Evolutionary conservation across 1,140 invertebrate species (phyloP).

Genomic region (Microvelia longipes): DNA sequence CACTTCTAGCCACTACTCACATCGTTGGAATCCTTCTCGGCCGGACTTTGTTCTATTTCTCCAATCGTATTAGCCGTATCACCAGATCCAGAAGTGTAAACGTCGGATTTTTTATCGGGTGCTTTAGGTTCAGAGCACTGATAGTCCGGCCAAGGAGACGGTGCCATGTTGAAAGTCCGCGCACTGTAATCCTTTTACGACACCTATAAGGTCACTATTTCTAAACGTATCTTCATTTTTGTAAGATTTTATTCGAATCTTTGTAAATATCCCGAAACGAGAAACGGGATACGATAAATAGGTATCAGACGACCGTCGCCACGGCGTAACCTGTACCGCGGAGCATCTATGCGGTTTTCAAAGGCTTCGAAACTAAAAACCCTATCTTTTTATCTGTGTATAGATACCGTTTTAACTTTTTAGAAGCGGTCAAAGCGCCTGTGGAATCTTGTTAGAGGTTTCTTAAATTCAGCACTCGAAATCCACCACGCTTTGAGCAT

Average conservation of each 20-base stretch:
- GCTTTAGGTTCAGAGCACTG: not conserved
- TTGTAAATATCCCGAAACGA: not conserved
- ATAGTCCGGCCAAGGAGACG: slow-evolving; percentile 1
- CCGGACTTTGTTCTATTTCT: not conserved
- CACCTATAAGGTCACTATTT: not conserved
- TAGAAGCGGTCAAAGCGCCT: not conserved
- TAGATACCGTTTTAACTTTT: not conserved
- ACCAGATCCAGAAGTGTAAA: not conserved
- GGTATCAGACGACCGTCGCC: not conserved
- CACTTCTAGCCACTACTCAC: no score
- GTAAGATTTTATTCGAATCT: not conserved
- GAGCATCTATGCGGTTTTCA: not conserved
- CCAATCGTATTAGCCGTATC: not conserved
- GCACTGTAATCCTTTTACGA: not conserved
- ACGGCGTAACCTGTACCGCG: not conserved
- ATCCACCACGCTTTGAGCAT: no score
- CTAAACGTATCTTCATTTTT: not conserved
- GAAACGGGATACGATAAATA: not conserved
- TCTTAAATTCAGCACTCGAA: not conserved
- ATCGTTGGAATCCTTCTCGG: not conserved
- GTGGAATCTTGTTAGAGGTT: not conserved
- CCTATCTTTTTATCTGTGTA: not conserved
- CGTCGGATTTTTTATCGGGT: not conserved
- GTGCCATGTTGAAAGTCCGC: not conserved
- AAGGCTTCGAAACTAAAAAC: not conserved